Percentiles rank a stretch among this genome's conserved stretches.
These are phyloP conservation scores for Coreius guichenoti DNA, from an alignment of 2,797 vertebrate species.

Conservation along the genomic window DNA sequence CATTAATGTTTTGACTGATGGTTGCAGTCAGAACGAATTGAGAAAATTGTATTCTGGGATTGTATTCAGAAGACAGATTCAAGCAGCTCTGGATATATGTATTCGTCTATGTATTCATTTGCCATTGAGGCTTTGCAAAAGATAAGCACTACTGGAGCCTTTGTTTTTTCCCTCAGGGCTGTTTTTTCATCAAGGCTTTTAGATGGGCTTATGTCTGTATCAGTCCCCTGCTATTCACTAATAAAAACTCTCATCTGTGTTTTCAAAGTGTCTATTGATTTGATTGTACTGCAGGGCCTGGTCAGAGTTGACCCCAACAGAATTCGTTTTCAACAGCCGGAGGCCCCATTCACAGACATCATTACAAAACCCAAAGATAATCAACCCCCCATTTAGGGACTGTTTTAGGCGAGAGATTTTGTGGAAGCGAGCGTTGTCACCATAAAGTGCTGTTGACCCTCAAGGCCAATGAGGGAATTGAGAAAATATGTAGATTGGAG, in stretches of 20 bases:
- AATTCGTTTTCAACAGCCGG: constrained; percentile 64
- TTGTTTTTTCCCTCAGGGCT: constrained; percentile 40
- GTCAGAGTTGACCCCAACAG: constrained; percentile 65
- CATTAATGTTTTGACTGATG: constrained; percentile 7
- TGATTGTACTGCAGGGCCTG: constrained; percentile 22
- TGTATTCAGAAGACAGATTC: constrained; percentile 12
- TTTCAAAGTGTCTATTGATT: constrained; percentile 50
- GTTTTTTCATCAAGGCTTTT: constrained; percentile 47
- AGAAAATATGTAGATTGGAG: constrained; percentile 75
- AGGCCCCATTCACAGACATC: constrained; percentile 64
- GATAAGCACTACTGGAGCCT: constrained; percentile 27
- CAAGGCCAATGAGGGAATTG: constrained; percentile 66
- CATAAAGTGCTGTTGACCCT: constrained; percentile 72
- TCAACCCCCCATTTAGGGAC: constrained; percentile 57
- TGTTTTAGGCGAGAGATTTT: constrained; percentile 66
- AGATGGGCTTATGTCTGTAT: constrained; percentile 32
- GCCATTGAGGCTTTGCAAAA: not conserved
- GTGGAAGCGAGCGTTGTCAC: constrained; percentile 69
- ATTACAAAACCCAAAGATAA: constrained; percentile 64
- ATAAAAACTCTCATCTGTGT: constrained; percentile 37
- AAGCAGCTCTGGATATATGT: constrained; percentile 10
- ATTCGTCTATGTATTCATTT: constrained; percentile 23
- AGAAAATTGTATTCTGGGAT: constrained; percentile 27
- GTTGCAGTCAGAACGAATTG: constrained; percentile 6
- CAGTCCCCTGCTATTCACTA: constrained; percentile 33